Base-by-base conservation (phyloP, 2,888 invertebrate genomes). In the Dasypogon diadema region DNA sequence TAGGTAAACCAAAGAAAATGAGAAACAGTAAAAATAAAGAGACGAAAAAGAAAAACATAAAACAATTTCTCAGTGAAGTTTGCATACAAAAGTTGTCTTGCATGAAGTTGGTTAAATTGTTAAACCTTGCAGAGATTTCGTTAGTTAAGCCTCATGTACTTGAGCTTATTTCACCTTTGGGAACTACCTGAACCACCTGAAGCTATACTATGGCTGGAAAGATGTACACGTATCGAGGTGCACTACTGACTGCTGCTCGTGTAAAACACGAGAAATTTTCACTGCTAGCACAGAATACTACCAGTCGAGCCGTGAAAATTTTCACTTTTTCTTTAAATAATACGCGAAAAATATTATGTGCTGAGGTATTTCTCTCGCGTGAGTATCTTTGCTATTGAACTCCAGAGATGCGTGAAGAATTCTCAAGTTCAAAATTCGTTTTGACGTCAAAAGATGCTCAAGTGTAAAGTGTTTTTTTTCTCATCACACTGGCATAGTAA, bases 381-480 rank as follows among this genome's bases (percentile, higher is more conserved):
- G 42, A 6, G 42, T 30, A 30, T 42, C 42, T 42, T 42, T 42
- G 8, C 34, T 30, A 30, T 30, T 30, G 34, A 1, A 30, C 5
- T 10, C 1, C 34, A 30, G 34, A 30, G 42, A 42, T 42, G 42
- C 42, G 42, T 42, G 42, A 42, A 12, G n/a, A 42, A n/a, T 30
- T 30, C 8, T 30, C 8, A 30, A 30, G 30, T 30, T 30, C 30
- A 30, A n/a, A n/a, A n/a, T 46, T 18, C 18, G 12, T 55, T 22
- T 55, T 55, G 54, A 22, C 21, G 54, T 26, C 56, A n/a, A 4
- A 22, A 24, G n/a, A 18, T 14, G 46, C n/a, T 46, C 16, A 16
- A n/a, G 14, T 58, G 16, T 26, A 58, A 58, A 30, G 58, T 26
- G 16, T 58, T 58, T n/a, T n/a, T n/a, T n/a, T n/a, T n/a, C n/a